Evolutionary conservation across 2,113 vertebrate genomes (phyloP).

Genomic region (Oostethus manadensis): DNA sequence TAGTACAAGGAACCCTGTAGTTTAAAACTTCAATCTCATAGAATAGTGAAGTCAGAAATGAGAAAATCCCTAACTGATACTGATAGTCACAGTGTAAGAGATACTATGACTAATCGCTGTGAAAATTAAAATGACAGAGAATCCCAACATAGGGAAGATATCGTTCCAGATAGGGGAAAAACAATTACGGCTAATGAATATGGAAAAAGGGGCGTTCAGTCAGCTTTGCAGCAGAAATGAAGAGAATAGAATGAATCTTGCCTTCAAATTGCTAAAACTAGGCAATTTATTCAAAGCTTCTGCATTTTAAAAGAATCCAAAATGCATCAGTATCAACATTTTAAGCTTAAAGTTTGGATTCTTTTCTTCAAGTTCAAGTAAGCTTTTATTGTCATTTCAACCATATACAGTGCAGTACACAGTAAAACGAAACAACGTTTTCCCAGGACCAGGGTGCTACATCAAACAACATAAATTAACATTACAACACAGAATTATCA

Average conservation of each 20-base stretch:
- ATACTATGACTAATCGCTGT: conserved; percentile 15
- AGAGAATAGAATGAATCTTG: conserved; percentile 17
- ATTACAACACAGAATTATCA: no score
- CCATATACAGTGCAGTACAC: no score
- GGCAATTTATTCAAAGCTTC: conserved; percentile 16
- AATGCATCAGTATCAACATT: conserved; percentile 11
- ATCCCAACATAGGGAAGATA: conserved; percentile 26
- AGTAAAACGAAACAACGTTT: no score
- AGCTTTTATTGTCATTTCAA: no score
- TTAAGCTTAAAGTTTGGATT: neutral
- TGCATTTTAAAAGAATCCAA: conserved; percentile 5
- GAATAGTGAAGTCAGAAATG: conserved; percentile 9
- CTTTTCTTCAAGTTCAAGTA: no score
- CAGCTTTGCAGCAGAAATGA: conserved; percentile 12
- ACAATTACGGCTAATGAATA: conserved; percentile 41
- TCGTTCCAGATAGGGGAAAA: conserved; percentile 28
- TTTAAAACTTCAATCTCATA: conserved; percentile 1
- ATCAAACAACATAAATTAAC: no score
- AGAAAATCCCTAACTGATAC: conserved; percentile 5
- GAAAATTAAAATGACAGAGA: conserved; percentile 21
- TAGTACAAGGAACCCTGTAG: neutral
- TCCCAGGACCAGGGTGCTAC: no score
- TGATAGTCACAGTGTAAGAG: conserved; percentile 1
- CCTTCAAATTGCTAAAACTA: conserved; percentile 11
- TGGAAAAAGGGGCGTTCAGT: conserved; percentile 19